Evolutionary conservation across 2,113 vertebrate genomes (phyloP).

Genomic region (Pica pica): DNA sequence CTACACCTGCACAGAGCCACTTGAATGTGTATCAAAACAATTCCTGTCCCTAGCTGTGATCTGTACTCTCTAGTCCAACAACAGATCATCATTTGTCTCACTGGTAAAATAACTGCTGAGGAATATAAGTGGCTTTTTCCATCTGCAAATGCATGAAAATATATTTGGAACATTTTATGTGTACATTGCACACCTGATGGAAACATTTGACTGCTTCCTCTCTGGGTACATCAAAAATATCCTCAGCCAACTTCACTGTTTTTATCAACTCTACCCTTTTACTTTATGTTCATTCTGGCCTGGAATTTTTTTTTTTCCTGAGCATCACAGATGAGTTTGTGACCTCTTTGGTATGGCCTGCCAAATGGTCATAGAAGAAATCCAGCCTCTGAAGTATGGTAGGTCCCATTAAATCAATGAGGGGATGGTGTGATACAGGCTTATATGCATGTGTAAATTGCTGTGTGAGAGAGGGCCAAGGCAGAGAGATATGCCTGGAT

Average conservation of each 20-base stretch:
- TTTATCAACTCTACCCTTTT: constrained; percentile 7
- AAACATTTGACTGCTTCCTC: constrained; percentile 21
- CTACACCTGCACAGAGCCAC: constrained; percentile 15
- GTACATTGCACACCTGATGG: constrained; percentile 31
- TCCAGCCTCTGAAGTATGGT: background rate
- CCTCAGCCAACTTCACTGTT: background rate
- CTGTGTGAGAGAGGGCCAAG: background rate
- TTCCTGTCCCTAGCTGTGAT: background rate
- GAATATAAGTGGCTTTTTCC: background rate
- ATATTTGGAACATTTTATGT: constrained; percentile 16
- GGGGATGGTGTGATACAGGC: background rate
- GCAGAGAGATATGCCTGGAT: background rate
- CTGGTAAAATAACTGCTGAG: constrained; percentile 33
- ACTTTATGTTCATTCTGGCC: background rate
- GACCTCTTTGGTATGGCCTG: background rate
- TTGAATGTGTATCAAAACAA: constrained; percentile 20
- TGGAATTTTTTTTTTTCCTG: background rate
- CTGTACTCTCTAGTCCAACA: background rate
- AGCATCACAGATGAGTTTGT: background rate
- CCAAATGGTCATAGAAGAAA: background rate
- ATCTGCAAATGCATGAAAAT: constrained; percentile 32
- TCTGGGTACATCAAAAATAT: background rate
- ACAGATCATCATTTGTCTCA: constrained; percentile 18
- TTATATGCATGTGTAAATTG: background rate
- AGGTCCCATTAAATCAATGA: background rate